Percentiles rank a stretch among this genome's conserved stretches.
Conservation (phyloP, 2,797 vertebrate genomes). For the Masticophis lateralis region DNA sequence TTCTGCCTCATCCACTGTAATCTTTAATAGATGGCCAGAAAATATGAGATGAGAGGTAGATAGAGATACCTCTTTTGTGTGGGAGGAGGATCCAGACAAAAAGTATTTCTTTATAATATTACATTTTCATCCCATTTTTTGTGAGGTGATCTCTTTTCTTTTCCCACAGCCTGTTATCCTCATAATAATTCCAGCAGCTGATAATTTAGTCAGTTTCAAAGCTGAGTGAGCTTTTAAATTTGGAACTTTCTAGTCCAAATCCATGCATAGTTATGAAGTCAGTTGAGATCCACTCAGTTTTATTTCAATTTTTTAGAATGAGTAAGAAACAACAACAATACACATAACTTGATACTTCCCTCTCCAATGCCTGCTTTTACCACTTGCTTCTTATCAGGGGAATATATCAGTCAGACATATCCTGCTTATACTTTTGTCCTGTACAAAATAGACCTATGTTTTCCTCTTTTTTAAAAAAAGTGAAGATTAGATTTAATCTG, state of each 20-base stretch:
- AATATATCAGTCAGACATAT: background rate
- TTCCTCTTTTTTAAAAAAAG: background rate
- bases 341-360: background rate
- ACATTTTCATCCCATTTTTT: background rate
- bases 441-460: background rate
- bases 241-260: background rate
- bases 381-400: background rate
- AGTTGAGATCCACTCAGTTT: background rate
- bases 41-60: conserved; percentile 25
- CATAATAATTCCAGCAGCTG: background rate
- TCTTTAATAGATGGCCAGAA: background rate
- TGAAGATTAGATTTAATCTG: background rate
- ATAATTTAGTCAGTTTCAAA: background rate
- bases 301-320: background rate
- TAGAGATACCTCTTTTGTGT: background rate
- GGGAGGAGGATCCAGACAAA: background rate
- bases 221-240: background rate
- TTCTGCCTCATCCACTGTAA: background rate
- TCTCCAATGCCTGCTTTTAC: background rate
- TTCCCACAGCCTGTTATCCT: background rate
- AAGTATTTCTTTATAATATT: background rate
- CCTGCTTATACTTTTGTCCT: background rate
- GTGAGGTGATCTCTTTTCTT: background rate
- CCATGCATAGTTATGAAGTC: background rate
- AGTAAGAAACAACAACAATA: background rate